These are phyloP conservation scores for Mantis religiosa DNA, from an alignment of 2,888 invertebrate species.

Conservation along the genomic window DNA sequence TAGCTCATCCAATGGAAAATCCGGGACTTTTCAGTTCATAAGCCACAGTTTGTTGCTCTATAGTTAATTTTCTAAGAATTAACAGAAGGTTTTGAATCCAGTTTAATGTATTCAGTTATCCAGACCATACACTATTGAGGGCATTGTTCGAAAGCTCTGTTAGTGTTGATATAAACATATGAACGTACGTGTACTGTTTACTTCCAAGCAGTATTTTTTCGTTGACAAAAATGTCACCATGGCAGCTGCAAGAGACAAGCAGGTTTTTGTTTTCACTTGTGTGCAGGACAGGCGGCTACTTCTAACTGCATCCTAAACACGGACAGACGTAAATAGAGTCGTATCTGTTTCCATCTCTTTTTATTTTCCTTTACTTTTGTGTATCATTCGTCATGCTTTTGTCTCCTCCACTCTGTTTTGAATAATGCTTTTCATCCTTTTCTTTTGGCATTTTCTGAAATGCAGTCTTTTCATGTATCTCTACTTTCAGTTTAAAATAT, in stretches of 20 bases:
- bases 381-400: neutral
- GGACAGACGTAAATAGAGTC: neutral
- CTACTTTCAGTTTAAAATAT: neutral
- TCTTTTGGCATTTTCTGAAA: neutral
- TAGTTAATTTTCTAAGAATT: too few relatives aligned
- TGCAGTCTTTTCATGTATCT: neutral
- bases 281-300: neutral
- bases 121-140: too few relatives aligned
- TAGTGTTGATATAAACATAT: neutral
- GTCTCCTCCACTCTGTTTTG: neutral
- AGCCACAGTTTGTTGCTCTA: too few relatives aligned
- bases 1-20: too few relatives aligned
- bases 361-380: too few relatives aligned
- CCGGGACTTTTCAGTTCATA: too few relatives aligned
- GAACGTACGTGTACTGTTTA: too few relatives aligned
- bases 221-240: neutral
- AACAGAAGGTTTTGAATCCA: too few relatives aligned
- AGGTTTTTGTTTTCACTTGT: neutral
- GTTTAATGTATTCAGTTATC: too few relatives aligned
- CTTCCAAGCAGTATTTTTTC: neutral
- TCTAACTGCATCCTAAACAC: neutral
- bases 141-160: too few relatives aligned
- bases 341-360: neutral
- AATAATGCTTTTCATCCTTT: neutral
- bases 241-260: neutral